Percentiles rank a stretch among this genome's conserved stretches.
Evolutionary conservation across 1,140 invertebrate species (phyloP).

Genomic region (Drosophila parabipectinata): DNA sequence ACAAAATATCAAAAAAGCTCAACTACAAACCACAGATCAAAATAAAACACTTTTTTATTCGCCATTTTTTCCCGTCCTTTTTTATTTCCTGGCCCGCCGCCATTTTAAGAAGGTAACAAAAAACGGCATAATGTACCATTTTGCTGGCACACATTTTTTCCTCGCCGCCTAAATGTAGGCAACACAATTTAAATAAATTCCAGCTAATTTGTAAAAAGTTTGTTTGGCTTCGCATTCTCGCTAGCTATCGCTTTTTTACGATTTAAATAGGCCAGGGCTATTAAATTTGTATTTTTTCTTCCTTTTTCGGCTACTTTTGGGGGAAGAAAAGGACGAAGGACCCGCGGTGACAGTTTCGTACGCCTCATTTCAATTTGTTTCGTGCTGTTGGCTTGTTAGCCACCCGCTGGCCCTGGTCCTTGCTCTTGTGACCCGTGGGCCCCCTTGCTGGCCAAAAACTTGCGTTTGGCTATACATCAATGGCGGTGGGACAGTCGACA

Average conservation of each 20-base stretch:
- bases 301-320: background rate
- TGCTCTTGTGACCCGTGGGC: constrained; percentile 6
- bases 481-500: constrained; percentile 54
- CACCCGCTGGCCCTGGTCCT: constrained; percentile 57
- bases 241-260: constrained; percentile 47
- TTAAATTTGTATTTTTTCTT: constrained; percentile 52
- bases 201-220: constrained; percentile 76
- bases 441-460: constrained; percentile 19
- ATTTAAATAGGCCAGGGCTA: constrained; percentile 75
- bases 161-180: constrained; percentile 37
- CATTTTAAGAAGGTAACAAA: background rate
- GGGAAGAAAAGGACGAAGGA: constrained; percentile 5
- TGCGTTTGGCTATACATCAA: constrained; percentile 63
- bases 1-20: background rate
- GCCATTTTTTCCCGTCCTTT: background rate
- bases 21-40: background rate
- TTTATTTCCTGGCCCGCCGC: background rate
- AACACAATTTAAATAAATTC: constrained; percentile 76
- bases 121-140: constrained; percentile 36
- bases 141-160: constrained; percentile 38
- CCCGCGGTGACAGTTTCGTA: constrained; percentile 49
- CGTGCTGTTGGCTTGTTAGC: constrained; percentile 69
- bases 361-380: constrained; percentile 74
- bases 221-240: constrained; percentile 36
- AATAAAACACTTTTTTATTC: constrained; percentile 1